Evolutionary conservation across 2,888 invertebrate species (phyloP), one percentile per base, ranked within the genome.

Genomic region (Plemyria rubiginata): DNA sequence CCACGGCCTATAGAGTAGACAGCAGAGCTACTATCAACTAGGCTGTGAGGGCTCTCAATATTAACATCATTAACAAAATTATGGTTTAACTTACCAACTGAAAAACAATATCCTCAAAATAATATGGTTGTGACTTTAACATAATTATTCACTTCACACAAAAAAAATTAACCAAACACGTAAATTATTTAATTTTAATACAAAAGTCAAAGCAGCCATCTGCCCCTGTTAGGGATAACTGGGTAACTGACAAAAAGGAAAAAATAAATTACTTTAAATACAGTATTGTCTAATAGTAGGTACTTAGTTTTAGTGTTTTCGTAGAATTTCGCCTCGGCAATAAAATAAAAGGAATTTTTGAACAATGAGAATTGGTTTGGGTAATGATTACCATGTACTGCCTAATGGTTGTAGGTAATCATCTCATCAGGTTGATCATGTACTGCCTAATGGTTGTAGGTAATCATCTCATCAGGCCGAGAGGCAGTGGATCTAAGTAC

Each of bases 81-180:
- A 22, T 22, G 11, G 3, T 38, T 38, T 29, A 29, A 73, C 82
- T 74, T 59, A 81, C 83, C 76, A 81, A 58, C 53, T 79, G 74
- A 70, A 72, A 78, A 45, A 41, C 60, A 40, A 73, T 73, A 50
- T 82, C 78, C 5, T 75, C 70, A 29, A 68, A 79, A 55, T 76
- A 76, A 67, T 72, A 75, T 15, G 29, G 13, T 55, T 69, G 62
- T 15, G 63, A 62, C 58, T 66, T 68, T 62, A 49, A 49, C 73
- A 75, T 62, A n/a, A n/a, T n/a, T n/a, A 29, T 53, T 52, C 52
- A 58, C 11, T 45, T 12, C 58, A 58, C 43, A n/a, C 4, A 12
- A 49, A 29, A 41, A 29, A 48, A n/a, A 48, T 48, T n/a, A 16
- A 1, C 8, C 4, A 16, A 7, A 48, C 28, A 28, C 4, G 11